Conservation (phyloP, 2,113 vertebrate genomes). For the Romanogobio albipinnatus region DNA sequence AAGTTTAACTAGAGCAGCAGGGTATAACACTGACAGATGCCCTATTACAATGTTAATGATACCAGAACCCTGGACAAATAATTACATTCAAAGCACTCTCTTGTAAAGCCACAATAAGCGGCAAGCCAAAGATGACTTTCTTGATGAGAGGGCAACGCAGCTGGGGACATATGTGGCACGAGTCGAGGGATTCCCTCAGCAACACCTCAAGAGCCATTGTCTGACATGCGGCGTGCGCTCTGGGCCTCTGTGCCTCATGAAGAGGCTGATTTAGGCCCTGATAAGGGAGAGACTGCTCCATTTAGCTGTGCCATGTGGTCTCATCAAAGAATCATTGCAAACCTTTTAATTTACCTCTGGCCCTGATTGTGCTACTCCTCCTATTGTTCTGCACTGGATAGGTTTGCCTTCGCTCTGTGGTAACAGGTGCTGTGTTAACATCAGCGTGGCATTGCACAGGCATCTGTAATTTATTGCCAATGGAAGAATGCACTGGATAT, state of each 20-base stretch:
- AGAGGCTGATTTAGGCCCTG: conserved; percentile 55
- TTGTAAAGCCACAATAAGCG: conserved; percentile 70
- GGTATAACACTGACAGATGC: conserved; percentile 76
- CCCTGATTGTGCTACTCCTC: conserved; percentile 50
- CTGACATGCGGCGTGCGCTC: conserved; percentile 12
- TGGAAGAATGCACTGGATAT: not conserved
- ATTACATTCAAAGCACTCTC: conserved; percentile 74
- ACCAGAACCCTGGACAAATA: conserved; percentile 62
- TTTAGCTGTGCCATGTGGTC: conserved; percentile 47
- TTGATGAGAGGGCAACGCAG: conserved; percentile 52
- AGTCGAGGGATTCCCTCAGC: conserved; percentile 51
- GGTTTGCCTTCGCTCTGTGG: conserved; percentile 38
- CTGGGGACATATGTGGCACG: conserved; percentile 64
- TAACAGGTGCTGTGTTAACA: conserved; percentile 57
- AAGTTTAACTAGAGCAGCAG: conserved; percentile 70
- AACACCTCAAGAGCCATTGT: conserved; percentile 45
- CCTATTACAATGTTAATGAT: conserved; percentile 80
- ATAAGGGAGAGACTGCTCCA: conserved; percentile 60
- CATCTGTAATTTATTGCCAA: conserved; percentile 5
- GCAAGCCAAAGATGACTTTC: conserved; percentile 61
- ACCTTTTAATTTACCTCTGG: conserved; percentile 54
- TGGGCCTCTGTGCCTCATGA: conserved; percentile 43
- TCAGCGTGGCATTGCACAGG: conserved; percentile 1
- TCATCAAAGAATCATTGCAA: conserved; percentile 57
- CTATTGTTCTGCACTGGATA: conserved; percentile 40